phyloP scores from a whole-genome alignment of 2,797 vertebrate genomes.

The Pelobates cultripes region DNA sequence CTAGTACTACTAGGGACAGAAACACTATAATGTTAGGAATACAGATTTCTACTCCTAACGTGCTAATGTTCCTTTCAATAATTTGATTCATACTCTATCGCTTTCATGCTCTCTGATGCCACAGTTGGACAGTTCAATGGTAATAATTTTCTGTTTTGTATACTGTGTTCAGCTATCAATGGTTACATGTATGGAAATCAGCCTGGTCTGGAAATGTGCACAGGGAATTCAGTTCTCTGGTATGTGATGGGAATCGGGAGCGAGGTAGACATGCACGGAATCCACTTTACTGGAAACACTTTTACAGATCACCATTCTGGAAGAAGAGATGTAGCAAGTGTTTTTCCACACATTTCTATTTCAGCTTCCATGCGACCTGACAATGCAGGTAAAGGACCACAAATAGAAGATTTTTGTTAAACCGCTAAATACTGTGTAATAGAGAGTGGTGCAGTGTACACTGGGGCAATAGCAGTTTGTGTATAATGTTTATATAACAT shows the following conservation, averaged over 20 bases:
- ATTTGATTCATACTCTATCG: too few species aligned
- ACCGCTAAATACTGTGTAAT: too few species aligned
- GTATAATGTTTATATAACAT: too few species aligned
- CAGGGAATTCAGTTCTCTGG: slow-evolving; percentile 84
- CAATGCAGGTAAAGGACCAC: slow-evolving; percentile 65
- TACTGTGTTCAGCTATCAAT: slow-evolving; percentile 81
- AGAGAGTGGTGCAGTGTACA: too few species aligned
- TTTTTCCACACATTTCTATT: slow-evolving; percentile 89
- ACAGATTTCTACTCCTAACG: too few species aligned
- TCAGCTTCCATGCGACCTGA: slow-evolving; percentile 89
- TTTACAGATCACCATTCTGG: slow-evolving; percentile 77
- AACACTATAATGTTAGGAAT: too few species aligned
- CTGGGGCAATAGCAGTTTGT: too few species aligned
- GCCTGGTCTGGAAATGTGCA: slow-evolving; percentile 88
- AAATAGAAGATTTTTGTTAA: too few species aligned
- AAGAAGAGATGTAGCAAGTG: slow-evolving; percentile 82
- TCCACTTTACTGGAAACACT: slow-evolving; percentile 91
- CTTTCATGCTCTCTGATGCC: too few species aligned
- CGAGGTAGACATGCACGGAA: slow-evolving; percentile 86
- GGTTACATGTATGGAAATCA: slow-evolving; percentile 92
- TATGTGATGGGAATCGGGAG: slow-evolving; percentile 89
- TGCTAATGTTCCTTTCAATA: too few species aligned
- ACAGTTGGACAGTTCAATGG: background rate
- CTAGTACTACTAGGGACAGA: too few species aligned
- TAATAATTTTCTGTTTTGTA: slow-evolving; percentile 45